Conservation (phyloP, 1,140 invertebrate species). For the Sycobia sp. region DNA sequence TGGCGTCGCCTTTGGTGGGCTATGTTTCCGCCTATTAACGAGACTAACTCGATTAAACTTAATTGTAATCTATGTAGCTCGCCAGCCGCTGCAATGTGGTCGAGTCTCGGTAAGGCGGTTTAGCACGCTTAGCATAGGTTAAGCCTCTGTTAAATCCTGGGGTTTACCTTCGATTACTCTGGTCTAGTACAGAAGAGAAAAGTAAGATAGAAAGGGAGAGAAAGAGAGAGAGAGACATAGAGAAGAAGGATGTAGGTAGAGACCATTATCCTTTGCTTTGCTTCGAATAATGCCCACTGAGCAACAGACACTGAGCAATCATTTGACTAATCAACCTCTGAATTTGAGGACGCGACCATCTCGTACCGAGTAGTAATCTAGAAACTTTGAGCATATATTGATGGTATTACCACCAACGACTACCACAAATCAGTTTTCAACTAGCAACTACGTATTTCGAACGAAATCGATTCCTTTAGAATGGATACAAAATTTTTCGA, state of each 20-base stretch:
- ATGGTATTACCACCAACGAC: too few relatives aligned
- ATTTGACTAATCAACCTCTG: too few relatives aligned
- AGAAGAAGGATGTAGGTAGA: too few relatives aligned
- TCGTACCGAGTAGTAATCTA: too few relatives aligned
- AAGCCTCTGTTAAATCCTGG: conserved; percentile 48
- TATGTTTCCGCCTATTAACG: conserved; percentile 40
- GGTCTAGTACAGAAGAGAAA: too few relatives aligned
- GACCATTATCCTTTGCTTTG: conserved; percentile 16
- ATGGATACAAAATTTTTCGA: too few relatives aligned
- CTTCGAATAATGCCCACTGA: conserved; percentile 1
- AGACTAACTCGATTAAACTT: conserved; percentile 50
- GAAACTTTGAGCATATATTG: too few relatives aligned
- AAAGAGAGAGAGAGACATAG: conserved; percentile 21
- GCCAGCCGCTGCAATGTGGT: conserved; percentile 15
- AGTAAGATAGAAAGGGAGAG: conserved; percentile 36
- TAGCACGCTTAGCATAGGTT: conserved; percentile 53
- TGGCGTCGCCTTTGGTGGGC: too few relatives aligned
- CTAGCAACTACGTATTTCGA: too few relatives aligned
- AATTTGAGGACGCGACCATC: too few relatives aligned
- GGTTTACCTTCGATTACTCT: conserved; percentile 53
- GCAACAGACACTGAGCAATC: neutral
- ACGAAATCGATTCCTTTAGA: too few relatives aligned
- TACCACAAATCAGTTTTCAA: too few relatives aligned
- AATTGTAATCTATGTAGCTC: conserved; percentile 51
- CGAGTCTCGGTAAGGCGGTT: conserved; percentile 42